Conservation (phyloP, 2,888 invertebrate genomes). For the Cordilura impudica region DNA sequence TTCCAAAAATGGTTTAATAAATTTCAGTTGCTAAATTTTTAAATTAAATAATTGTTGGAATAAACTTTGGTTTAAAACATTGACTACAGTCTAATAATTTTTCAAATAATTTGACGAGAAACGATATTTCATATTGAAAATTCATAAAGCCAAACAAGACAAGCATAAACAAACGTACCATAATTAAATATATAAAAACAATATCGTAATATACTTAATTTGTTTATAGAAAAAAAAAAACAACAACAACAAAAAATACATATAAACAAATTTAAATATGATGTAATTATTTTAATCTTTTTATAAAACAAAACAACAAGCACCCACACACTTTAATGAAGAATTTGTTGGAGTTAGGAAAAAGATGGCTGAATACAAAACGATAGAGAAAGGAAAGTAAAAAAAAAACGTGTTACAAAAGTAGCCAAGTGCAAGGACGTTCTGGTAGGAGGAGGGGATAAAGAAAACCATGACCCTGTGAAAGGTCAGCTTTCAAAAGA, state of each 20-base stretch:
- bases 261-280: constrained; percentile 55
- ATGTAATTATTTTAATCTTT: constrained; percentile 54
- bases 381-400: neutral
- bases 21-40: no score
- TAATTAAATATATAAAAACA: constrained; percentile 42
- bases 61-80: no score
- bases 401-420: constrained; percentile 7
- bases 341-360: neutral
- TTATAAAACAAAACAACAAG: constrained; percentile 35
- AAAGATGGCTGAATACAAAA: neutral
- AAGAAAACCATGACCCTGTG: constrained; percentile 31
- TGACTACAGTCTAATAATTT: no score
- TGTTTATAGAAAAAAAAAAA: constrained; percentile 1
- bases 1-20: no score
- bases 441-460: constrained; percentile 24
- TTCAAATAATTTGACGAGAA: neutral
- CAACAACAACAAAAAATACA: constrained; percentile 14
- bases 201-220: constrained; percentile 48
- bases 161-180: constrained; percentile 28
- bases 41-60: no score
- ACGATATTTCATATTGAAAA: neutral
- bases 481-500: constrained; percentile 21
- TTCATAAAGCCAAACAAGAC: constrained; percentile 3
- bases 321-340: constrained; percentile 49
- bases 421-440: constrained; percentile 60